Evolutionary conservation across 2,113 vertebrate species (phyloP), one percentile per base, ranked within the genome.

Genomic region (Engraulis encrasicolus): DNA sequence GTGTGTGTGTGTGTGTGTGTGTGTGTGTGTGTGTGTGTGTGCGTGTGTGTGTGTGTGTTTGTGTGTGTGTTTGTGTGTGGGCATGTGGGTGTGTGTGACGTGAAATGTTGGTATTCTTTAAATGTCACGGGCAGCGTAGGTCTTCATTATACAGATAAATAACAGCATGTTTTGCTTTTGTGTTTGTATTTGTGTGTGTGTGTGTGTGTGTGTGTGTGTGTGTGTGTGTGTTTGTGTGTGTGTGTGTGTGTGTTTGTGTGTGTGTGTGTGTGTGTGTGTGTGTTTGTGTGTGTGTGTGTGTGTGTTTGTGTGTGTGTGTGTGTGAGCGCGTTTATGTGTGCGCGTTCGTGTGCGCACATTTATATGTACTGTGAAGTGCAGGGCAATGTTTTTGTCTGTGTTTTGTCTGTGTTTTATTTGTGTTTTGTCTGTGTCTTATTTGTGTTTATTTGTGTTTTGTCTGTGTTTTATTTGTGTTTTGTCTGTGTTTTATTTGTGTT

Each of bases 1-100:
- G n/a, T n/a, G n/a, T n/a, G n/a, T n/a, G n/a, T n/a, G n/a, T n/a
- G n/a, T n/a, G n/a, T n/a, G n/a, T n/a, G n/a, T n/a, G n/a, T n/a
- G n/a, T n/a, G n/a, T n/a, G n/a, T n/a, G n/a, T n/a, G n/a, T n/a
- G n/a, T n/a, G n/a, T n/a, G n/a, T n/a, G n/a, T n/a, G n/a, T n/a
- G n/a, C n/a, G n/a, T n/a, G n/a, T n/a, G n/a, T n/a, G n/a, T n/a
- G n/a, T n/a, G n/a, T n/a, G n/a, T n/a, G n/a, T n/a, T n/a, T n/a
- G n/a, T n/a, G n/a, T n/a, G n/a, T n/a, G n/a, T n/a, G n/a, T n/a
- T n/a, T n/a, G n/a, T n/a, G n/a, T n/a, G n/a, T n/a, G n/a, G n/a
- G n/a, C n/a, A n/a, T 88, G 87, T 54, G 87, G 88, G 83, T 90
- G 90, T 58, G 20, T 58, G 52, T 58, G 52, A 6, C 52, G 18